Conservation (phyloP, 64 coral and sea anemone species). For the Porites lutea region DNA sequence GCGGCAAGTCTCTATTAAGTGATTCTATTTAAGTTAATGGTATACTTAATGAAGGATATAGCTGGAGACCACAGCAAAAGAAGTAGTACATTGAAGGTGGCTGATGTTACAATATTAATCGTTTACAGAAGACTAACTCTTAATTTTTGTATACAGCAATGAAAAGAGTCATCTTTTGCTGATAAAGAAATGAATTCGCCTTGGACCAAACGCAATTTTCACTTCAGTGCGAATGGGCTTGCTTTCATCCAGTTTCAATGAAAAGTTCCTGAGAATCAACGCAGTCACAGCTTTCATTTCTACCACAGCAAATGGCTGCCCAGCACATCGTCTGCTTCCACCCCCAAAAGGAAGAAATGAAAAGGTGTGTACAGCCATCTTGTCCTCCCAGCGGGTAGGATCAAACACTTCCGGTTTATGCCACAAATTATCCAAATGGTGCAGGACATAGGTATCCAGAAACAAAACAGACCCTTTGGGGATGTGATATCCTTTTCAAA, state of each 20-base stretch:
- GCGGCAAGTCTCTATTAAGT: too few species aligned
- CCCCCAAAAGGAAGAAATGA: conserved; percentile 38
- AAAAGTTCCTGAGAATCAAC: conserved; percentile 22
- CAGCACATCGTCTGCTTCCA: conserved; percentile 34
- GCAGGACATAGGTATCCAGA: conserved; percentile 15
- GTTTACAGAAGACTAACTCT: too few species aligned
- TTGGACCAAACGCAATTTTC: conserved; percentile 35
- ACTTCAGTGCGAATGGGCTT: conserved; percentile 24
- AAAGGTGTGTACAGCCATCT: background rate
- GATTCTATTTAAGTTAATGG: too few species aligned
- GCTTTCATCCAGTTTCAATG: conserved; percentile 13
- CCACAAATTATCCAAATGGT: conserved; percentile 25
- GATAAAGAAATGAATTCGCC: conserved; percentile 9
- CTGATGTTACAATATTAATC: too few species aligned
- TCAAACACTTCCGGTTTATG: conserved; percentile 28
- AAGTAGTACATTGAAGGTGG: too few species aligned
- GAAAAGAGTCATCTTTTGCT: conserved; percentile 2
- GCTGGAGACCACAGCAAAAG: too few species aligned
- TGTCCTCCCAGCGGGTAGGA: conserved; percentile 47
- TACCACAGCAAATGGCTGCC: conserved; percentile 28
- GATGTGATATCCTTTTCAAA: conserved; percentile 30
- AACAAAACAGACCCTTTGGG: conserved; percentile 46
- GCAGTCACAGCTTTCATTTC: conserved; percentile 27
- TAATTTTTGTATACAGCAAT: too few species aligned
- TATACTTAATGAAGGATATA: too few species aligned